phyloP scores from a whole-genome alignment of 2,113 vertebrate genomes.

The Sterna hirundo region DNA sequence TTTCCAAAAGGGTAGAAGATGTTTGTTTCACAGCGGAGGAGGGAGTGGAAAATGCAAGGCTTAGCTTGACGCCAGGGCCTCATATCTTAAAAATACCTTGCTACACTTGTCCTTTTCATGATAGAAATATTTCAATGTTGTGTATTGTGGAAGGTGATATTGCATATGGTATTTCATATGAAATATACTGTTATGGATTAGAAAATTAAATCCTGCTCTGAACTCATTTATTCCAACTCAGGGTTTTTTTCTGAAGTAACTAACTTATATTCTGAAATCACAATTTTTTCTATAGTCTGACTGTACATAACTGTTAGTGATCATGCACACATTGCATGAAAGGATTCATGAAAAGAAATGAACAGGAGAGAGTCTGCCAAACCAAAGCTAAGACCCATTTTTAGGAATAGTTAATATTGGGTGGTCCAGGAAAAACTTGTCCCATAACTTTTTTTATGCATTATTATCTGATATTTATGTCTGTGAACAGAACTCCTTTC shows the following conservation, averaged over 20 bases:
- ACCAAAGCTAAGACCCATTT: background rate
- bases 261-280: background rate
- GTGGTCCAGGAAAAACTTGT: background rate
- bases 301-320: background rate
- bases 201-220: background rate
- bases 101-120: background rate
- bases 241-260: background rate
- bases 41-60: background rate
- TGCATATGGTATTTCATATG: background rate
- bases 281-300: background rate
- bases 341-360: background rate
- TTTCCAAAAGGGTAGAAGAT: constrained; percentile 2
- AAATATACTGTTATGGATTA: background rate
- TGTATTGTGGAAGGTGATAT: background rate
- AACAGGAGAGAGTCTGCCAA: background rate
- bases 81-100: background rate
- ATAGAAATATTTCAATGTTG: background rate
- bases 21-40: constrained; percentile 23
- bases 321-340: background rate
- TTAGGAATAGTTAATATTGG: background rate
- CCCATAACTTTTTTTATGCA: background rate
- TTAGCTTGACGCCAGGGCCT: background rate
- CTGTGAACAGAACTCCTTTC: background rate
- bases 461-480: background rate
- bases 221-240: background rate